Base-by-base conservation (phyloP, 1,140 invertebrate genomes). In the Brachionus calyciflorus region DNA sequence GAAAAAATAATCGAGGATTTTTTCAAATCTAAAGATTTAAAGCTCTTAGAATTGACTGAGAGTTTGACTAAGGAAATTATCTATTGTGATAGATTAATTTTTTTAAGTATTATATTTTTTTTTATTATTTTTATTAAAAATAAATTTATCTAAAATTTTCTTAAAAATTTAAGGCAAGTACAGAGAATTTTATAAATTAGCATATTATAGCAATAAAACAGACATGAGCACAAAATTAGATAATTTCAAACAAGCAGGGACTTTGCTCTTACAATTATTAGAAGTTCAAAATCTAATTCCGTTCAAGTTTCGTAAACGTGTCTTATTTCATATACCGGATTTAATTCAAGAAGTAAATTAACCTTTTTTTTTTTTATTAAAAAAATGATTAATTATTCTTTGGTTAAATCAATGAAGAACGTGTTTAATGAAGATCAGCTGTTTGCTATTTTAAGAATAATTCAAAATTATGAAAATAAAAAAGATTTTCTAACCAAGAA, bases 381-480 rank as follows among this genome's bases (percentile, higher is more conserved):
- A 46, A 24, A 19, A 24, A 1, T 26, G 1, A 10, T 26, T 24
- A 14, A 3, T 26, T 55, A 26, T 12, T 9, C 14, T 33, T 63
- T 17, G 12, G 21, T 65, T 65, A 14, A 46, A 46, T 7, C 14
- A 24, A 0, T 5, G 1, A 46, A 65, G 60, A 65, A 65, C 44
- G 60, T 65, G 12, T 65, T 65, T 65, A 14, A 37, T 19, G 60
- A 65, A 24, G 60, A 65, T 24, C 19, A 65, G n/a, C 28, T 65
- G 33, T 65, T 65, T 44, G 44, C 10, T 41, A 24, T 65, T 9
- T 24, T 65, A 1, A 65, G 41, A 14, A 41, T 41, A 24, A 44
- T 65, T 65, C 60, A 65, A 28, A 41, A 41, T 44, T 65, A 65
- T 65, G 60, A 65, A 28, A 65, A 65, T 60, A 60, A 30, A 33